These are phyloP conservation scores for Tortricodes alternella DNA, from an alignment of 2,888 invertebrate species.

Conservation along the genomic window DNA sequence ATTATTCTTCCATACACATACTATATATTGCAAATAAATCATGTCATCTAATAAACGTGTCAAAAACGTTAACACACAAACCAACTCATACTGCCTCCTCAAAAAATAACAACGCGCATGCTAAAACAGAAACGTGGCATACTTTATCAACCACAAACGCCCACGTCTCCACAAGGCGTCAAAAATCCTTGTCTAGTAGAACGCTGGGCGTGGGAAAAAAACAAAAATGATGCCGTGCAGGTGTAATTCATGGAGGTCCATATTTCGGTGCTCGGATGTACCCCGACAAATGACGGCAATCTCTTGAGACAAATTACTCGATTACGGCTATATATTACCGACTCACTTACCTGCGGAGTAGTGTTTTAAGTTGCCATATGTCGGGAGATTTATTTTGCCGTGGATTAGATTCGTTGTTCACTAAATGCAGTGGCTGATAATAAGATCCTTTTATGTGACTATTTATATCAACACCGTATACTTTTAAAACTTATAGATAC, in stretches of 20 bases:
- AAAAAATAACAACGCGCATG: background rate
- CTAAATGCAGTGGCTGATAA: background rate
- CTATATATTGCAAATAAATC: no score
- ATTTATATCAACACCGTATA: no score
- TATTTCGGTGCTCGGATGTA: conserved; percentile 15
- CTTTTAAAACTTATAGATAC: no score
- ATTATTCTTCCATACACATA: no score
- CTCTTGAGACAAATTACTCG: conserved; percentile 30
- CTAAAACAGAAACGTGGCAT: background rate
- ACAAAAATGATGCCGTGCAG: conserved; percentile 5
- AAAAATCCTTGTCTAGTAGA: background rate
- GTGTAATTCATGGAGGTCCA: conserved; percentile 12
- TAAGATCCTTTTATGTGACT: background rate
- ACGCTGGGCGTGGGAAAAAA: background rate
- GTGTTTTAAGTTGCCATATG: conserved; percentile 23
- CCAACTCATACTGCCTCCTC: background rate
- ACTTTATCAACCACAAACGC: background rate
- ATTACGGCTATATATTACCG: conserved; percentile 29
- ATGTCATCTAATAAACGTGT: no score
- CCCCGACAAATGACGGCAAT: conserved; percentile 28
- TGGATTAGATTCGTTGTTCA: conserved; percentile 2
- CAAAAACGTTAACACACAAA: no score
- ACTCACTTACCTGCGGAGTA: conserved; percentile 27
- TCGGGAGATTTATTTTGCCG: conserved; percentile 7
- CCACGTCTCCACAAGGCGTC: background rate